These are phyloP conservation scores for Steatornis caripensis DNA, from an alignment of 2,113 vertebrate species.

Conservation along the genomic window DNA sequence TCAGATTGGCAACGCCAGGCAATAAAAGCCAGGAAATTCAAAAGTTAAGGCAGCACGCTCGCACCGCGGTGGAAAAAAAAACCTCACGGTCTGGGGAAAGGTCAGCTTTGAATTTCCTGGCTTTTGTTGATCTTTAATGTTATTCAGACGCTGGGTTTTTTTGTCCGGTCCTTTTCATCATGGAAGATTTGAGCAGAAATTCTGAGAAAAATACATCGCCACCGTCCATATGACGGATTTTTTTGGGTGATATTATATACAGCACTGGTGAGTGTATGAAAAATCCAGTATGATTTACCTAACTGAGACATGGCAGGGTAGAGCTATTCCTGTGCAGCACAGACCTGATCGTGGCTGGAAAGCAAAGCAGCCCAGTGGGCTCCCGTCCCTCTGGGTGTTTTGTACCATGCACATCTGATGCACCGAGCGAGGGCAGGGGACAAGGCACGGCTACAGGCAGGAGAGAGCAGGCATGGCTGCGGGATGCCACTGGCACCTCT, in stretches of 20 bases:
- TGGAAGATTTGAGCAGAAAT: neutral
- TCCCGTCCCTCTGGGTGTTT: neutral
- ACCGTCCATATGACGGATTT: neutral
- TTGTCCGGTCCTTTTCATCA: constrained; percentile 38
- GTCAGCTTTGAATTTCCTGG: constrained; percentile 72
- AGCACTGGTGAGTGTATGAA: rapidly evolving
- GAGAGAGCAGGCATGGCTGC: neutral
- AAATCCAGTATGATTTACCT: neutral
- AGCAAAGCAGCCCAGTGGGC: no score
- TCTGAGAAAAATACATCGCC: neutral
- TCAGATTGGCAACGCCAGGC: neutral
- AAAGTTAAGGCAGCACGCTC: neutral
- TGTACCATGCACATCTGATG: no score
- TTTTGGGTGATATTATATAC: neutral
- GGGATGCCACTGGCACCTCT: neutral
- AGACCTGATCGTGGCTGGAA: neutral
- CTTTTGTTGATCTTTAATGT: constrained; percentile 64
- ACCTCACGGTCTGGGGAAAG: constrained; percentile 43
- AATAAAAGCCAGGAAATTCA: constrained; percentile 50
- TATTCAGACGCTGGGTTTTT: constrained; percentile 35
- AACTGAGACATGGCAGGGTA: neutral
- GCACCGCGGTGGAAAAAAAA: constrained; percentile 58
- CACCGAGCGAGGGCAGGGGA: neutral
- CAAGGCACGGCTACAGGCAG: no score
- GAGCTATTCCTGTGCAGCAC: neutral